These are phyloP conservation scores for Diarsia mendica DNA, from an alignment of 2,888 invertebrate species.

Conservation along the genomic window DNA sequence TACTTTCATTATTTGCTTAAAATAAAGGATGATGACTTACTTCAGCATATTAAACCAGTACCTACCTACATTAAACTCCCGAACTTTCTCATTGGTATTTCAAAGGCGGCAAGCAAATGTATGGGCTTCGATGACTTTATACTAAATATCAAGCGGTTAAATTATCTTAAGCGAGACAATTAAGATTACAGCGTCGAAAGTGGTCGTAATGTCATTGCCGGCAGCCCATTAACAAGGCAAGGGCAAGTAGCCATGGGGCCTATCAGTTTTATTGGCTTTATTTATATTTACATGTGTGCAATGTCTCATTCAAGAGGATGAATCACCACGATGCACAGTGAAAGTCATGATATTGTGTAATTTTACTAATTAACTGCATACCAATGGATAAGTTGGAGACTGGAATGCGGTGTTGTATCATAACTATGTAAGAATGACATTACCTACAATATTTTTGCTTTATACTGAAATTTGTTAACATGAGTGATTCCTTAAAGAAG, in stretches of 20 bases:
- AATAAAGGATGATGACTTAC: constrained; percentile 37
- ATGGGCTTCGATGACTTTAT: constrained; percentile 75
- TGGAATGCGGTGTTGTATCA: constrained; percentile 17
- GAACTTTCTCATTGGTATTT: constrained; percentile 56
- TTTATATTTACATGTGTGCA: constrained; percentile 67
- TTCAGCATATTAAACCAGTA: background rate
- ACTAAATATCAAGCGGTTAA: constrained; percentile 71
- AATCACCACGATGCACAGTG: constrained; percentile 49
- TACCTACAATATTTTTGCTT: background rate
- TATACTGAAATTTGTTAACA: background rate
- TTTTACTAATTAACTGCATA: constrained; percentile 50
- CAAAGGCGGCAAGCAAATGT: constrained; percentile 62
- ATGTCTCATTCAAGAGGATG: constrained; percentile 61
- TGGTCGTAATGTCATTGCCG: constrained; percentile 77
- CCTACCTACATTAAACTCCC: background rate
- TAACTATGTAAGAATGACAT: constrained; percentile 2
- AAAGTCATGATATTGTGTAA: constrained; percentile 49
- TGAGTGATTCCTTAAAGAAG: too few species aligned
- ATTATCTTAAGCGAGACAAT: constrained; percentile 81
- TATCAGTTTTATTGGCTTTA: constrained; percentile 67
- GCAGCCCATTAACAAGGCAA: constrained; percentile 76
- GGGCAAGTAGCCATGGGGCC: constrained; percentile 64
- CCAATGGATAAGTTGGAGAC: constrained; percentile 11
- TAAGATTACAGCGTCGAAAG: constrained; percentile 80
- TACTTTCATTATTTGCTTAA: constrained; percentile 29